Evolutionary conservation across 2,113 vertebrate genomes (phyloP).

Genomic region (Actenoides lindsayi): DNA sequence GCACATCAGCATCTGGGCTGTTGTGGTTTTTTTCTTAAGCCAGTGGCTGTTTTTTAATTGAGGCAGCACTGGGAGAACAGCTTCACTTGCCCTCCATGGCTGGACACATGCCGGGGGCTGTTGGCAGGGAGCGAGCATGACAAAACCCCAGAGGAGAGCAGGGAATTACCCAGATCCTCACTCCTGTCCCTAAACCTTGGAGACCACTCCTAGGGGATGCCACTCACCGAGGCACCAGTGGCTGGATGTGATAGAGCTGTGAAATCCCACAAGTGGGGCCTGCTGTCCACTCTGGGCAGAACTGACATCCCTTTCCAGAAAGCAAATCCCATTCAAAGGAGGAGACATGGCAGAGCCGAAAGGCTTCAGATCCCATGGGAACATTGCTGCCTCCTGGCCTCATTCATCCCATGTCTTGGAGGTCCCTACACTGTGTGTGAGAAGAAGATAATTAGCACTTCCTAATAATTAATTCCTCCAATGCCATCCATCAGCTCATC

Average conservation of each 20-base stretch:
- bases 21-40: background rate
- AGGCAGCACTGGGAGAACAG: background rate
- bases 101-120: rapidly evolving
- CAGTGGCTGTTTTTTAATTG: constrained; percentile 22
- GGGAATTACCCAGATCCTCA: rapidly evolving
- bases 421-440: rapidly evolving
- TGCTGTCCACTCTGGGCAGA: rapidly evolving
- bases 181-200: background rate
- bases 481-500: background rate
- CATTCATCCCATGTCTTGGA: background rate
- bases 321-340: background rate
- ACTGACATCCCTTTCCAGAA: background rate
- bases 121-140: rapidly evolving
- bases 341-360: background rate
- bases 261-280: rapidly evolving
- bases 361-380: rapidly evolving
- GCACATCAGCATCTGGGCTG: background rate
- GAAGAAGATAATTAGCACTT: constrained; percentile 17
- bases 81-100: background rate
- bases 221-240: rapidly evolving
- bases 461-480: background rate
- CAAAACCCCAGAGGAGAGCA: background rate
- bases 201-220: background rate
- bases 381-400: background rate
- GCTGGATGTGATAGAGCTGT: background rate